Evolutionary conservation across 2,888 invertebrate species (phyloP).

Genomic region (Pimpla rufipes): DNA sequence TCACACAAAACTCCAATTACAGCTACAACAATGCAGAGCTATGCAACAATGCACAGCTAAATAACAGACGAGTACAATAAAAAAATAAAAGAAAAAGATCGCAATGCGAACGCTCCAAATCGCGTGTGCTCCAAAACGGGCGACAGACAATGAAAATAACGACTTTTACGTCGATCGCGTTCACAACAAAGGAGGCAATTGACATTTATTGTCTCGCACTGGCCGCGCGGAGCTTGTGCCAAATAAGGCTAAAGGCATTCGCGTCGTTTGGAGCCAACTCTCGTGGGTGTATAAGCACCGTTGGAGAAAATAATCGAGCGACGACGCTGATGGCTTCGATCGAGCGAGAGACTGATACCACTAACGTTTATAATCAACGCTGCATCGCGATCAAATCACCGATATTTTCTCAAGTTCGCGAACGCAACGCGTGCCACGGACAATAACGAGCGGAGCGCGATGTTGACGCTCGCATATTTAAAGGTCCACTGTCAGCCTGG

Average conservation of each 20-base stretch:
- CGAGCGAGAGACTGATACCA: neutral
- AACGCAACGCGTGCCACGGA: slow-evolving; percentile 1
- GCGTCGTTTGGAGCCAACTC: slow-evolving; percentile 13
- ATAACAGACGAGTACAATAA: neutral
- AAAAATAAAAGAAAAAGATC: neutral
- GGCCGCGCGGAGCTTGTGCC: neutral
- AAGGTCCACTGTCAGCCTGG: slow-evolving; percentile 31
- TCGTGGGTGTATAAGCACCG: slow-evolving; percentile 13
- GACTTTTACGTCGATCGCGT: neutral
- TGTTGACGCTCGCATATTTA: slow-evolving; percentile 40
- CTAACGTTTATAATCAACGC: slow-evolving; percentile 2
- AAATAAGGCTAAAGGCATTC: slow-evolving; percentile 24
- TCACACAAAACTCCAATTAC: slow-evolving; percentile 1
- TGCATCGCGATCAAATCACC: neutral
- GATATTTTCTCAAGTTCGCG: neutral
- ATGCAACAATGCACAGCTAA: neutral
- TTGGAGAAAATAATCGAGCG: slow-evolving; percentile 1
- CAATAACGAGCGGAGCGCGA: slow-evolving; percentile 9
- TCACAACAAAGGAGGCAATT: slow-evolving; percentile 1
- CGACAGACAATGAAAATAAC: neutral
- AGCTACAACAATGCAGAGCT: neutral
- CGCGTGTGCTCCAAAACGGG: neutral
- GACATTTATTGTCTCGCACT: slow-evolving; percentile 5
- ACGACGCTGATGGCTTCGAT: slow-evolving; percentile 8
- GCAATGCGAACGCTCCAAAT: neutral